phyloP scores from a whole-genome alignment of 2,888 invertebrate genomes.

The Dynastes hyllus region DNA sequence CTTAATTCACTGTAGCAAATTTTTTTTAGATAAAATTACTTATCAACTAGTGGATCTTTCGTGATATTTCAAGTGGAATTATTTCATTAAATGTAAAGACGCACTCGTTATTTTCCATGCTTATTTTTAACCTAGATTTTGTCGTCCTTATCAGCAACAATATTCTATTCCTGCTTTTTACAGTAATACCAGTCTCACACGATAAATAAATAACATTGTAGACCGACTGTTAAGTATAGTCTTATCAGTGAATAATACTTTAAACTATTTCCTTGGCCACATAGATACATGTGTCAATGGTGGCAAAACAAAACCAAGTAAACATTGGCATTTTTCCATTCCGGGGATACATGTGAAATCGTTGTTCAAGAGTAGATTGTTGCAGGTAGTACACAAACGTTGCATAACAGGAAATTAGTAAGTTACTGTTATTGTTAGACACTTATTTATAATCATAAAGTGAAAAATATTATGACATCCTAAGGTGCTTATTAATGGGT shows the following conservation, averaged over 20 bases:
- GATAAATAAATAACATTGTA: background rate
- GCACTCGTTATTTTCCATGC: background rate
- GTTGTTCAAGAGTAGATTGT: too few relatives aligned
- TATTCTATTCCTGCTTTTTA: background rate
- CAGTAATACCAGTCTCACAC: background rate
- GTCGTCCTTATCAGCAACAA: background rate
- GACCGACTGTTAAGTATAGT: background rate
- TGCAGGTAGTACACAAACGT: too few relatives aligned
- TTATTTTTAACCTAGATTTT: background rate
- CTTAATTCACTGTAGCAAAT: background rate
- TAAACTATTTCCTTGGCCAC: background rate
- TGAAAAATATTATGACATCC: too few relatives aligned
- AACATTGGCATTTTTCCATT: too few relatives aligned
- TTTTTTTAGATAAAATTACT: background rate
- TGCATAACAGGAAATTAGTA: too few relatives aligned
- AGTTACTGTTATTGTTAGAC: too few relatives aligned
- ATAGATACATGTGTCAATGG: background rate
- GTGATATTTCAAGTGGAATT: background rate
- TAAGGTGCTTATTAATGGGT: too few relatives aligned
- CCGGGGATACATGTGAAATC: too few relatives aligned
- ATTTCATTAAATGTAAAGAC: background rate
- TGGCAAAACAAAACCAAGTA: too few relatives aligned
- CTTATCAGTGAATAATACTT: constrained; percentile 3
- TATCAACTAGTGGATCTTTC: background rate
- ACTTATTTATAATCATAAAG: too few relatives aligned